A percentile compares a stretch with the other conserved stretches of the same genome.
phyloP scores from a whole-genome alignment of 2,888 invertebrate species.

The Papilio protenor region DNA sequence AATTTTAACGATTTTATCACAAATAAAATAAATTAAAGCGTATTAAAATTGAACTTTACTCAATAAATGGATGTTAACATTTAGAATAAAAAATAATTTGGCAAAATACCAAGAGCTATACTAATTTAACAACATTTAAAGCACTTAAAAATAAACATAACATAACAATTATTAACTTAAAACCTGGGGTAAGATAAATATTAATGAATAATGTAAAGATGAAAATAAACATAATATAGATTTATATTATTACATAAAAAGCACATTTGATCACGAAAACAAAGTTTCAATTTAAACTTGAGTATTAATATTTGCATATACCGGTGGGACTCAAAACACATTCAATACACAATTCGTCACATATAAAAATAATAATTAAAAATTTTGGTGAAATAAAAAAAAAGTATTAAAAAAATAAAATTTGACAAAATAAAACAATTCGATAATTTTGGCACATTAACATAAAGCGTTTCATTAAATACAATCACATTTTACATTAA shows the following conservation, averaged over 20 bases:
- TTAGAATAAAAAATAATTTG: too few relatives aligned
- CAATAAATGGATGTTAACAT: too few relatives aligned
- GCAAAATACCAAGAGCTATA: too few relatives aligned
- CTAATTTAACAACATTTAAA: too few relatives aligned
- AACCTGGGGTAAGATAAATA: too few relatives aligned
- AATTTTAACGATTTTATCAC: conserved; percentile 13
- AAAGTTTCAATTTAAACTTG: not conserved
- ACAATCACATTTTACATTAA: not conserved
- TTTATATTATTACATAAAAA: not conserved
- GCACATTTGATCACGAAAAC: not conserved
- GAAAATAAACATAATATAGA: too few relatives aligned
- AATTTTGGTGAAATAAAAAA: not conserved
- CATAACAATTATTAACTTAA: too few relatives aligned
- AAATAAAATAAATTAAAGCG: conserved; percentile 26
- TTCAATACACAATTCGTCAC: not conserved
- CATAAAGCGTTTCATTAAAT: conserved; percentile 15
- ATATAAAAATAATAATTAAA: not conserved
- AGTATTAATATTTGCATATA: not conserved
- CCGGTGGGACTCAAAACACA: not conserved
- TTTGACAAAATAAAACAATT: conserved; percentile 21
- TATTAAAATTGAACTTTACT: conserved; percentile 24
- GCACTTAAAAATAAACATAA: too few relatives aligned
- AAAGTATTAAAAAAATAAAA: not conserved
- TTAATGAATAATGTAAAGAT: too few relatives aligned
- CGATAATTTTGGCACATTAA: conserved; percentile 34